Conservation (phyloP, 2,113 vertebrate species). For the Nibea coibor region DNA sequence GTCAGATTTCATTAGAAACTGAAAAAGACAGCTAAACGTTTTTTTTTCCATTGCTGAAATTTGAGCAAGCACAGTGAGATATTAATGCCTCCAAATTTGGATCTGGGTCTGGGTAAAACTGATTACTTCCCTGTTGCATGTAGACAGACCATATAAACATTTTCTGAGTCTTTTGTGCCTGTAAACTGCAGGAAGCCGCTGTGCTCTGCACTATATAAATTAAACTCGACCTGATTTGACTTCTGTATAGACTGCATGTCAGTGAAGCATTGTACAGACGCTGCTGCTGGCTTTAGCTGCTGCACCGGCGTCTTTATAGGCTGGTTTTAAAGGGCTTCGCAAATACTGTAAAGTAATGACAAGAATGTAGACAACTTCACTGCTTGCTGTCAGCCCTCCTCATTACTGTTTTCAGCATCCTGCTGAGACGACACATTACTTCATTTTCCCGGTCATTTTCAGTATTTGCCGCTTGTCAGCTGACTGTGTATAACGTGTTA, state of each 20-base stretch:
- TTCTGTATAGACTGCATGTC: background rate
- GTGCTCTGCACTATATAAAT: background rate
- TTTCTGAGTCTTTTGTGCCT: too few species aligned
- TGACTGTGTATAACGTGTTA: background rate
- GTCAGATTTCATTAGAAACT: background rate
- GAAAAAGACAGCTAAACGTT: background rate
- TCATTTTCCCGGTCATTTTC: slow-evolving; percentile 13
- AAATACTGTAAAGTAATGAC: slow-evolving; percentile 59
- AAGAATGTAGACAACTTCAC: slow-evolving; percentile 70
- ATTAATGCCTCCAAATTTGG: background rate
- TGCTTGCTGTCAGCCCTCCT: slow-evolving; percentile 48
- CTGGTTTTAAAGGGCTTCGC: slow-evolving; percentile 39
- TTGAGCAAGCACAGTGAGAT: background rate
- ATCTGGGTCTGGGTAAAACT: background rate
- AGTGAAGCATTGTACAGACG: background rate
- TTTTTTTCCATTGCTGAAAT: background rate
- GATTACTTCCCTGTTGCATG: background rate
- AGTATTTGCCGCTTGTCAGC: slow-evolving; percentile 6
- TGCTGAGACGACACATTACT: slow-evolving; percentile 41
- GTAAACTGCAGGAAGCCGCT: background rate
- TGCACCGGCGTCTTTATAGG: slow-evolving; percentile 6
- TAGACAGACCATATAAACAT: background rate
- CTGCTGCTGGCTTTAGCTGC: slow-evolving; percentile 10
- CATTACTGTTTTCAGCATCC: slow-evolving; percentile 35
- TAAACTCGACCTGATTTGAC: background rate